These are phyloP conservation scores for Eumerus sabulonum DNA, from an alignment of 2,888 invertebrate species.

Conservation along the genomic window DNA sequence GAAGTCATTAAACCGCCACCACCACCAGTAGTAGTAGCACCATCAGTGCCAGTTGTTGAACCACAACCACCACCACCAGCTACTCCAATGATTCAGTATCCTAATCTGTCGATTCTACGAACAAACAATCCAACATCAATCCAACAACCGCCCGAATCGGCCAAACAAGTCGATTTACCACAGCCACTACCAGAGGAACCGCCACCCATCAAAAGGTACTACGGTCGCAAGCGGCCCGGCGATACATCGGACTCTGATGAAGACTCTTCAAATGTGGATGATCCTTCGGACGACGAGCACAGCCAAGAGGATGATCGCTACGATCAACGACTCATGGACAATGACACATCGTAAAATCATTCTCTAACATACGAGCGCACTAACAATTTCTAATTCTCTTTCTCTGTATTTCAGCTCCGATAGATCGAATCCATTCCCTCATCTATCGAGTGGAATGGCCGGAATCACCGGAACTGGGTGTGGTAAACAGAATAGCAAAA, in stretches of 20 bases:
- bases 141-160: slow-evolving; percentile 51
- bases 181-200: slow-evolving; percentile 71
- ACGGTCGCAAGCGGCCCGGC: slow-evolving; percentile 81
- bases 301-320: slow-evolving; percentile 71
- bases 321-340: slow-evolving; percentile 74
- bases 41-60: slow-evolving; percentile 37
- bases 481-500: slow-evolving; percentile 79
- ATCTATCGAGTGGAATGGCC: slow-evolving; percentile 79
- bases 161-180: slow-evolving; percentile 73
- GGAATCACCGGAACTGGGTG: slow-evolving; percentile 71
- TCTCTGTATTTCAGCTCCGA: slow-evolving; percentile 73
- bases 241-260: slow-evolving; percentile 78
- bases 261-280: slow-evolving; percentile 50
- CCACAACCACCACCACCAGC: slow-evolving; percentile 26
- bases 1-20: slow-evolving; percentile 49
- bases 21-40: slow-evolving; percentile 47
- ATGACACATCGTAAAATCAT: slow-evolving; percentile 76
- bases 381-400: too few species aligned
- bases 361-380: background rate
- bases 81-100: slow-evolving; percentile 64
- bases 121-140: slow-evolving; percentile 27
- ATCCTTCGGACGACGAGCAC: slow-evolving; percentile 74
- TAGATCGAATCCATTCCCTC: slow-evolving; percentile 74
- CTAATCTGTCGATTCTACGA: slow-evolving; percentile 42
- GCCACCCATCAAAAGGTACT: slow-evolving; percentile 80